Evolutionary conservation across 2,113 vertebrate species (phyloP), one percentile per base, ranked within the genome.

Genomic region (Eleginops maclovinus): DNA sequence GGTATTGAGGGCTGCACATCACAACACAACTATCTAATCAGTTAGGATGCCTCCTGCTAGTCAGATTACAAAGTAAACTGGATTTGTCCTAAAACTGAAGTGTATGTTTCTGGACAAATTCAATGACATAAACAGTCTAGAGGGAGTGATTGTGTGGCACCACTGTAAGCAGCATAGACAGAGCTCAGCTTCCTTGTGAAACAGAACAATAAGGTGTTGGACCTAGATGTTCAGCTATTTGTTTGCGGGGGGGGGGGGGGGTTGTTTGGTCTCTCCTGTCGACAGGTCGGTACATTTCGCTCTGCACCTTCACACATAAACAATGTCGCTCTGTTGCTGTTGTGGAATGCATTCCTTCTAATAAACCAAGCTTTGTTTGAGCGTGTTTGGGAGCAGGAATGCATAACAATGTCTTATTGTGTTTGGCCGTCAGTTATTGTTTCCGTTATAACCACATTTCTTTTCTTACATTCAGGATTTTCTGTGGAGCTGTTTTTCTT

Each of bases 321-420:
- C 73, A 67, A 26, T 62, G 69, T 17, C 26, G 56, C 59, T 58
- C 22, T 72, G 54, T 24, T 55, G 46, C 47, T 2, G 36, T 63
- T 68, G 54, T 17, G 73, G 59, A 87, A 70, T 69, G 67, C 47
- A 31, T 50, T 14, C 0, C 58, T 65, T 55, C 16, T 24, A 47
- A 75, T 51, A 66, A 66, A 51, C 21, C 6, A 9, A 9, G 54
- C 49, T 51, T n/a, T 79, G 83, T 81, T 59, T 75, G 28, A 60
- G 74, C 46, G 9, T 59, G 71, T 60, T 51, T 49, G 46, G 53
- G 13, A 31, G 4, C 62, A 66, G 54, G 46, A 41, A 41, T 78
- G 59, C 58, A 51, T 22, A 69, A 72, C 55, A 67, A 41, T 49
- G 13, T 22, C 14, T 58, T 53, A 22, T 49, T 62, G 54, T 54